Conservation (phyloP, 1,140 invertebrate genomes). For the Tetragnatha versicolor region DNA sequence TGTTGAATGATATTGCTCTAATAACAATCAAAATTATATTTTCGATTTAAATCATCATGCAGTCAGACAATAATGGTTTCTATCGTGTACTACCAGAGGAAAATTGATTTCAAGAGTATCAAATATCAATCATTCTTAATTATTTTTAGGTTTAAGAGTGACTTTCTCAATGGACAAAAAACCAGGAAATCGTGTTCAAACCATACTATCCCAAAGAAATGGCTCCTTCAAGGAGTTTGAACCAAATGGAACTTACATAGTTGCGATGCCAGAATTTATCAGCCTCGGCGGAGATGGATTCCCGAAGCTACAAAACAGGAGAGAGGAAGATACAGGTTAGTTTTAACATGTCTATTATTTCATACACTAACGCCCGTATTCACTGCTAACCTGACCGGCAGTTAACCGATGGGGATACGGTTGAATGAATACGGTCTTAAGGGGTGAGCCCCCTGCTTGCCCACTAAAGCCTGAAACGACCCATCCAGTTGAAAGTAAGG, state of each 20-base stretch:
- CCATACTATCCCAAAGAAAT: background rate
- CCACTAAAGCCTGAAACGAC: too few relatives aligned
- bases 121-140: background rate
- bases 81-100: background rate
- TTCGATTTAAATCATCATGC: background rate
- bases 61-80: background rate
- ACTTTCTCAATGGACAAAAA: background rate
- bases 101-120: background rate
- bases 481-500: too few relatives aligned
- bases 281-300: background rate
- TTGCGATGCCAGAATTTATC: slow-evolving; percentile 1
- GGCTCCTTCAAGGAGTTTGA: background rate
- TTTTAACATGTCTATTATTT: too few relatives aligned
- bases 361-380: too few relatives aligned
- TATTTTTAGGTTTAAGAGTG: background rate
- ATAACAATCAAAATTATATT: background rate
- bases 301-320: background rate
- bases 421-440: too few relatives aligned
- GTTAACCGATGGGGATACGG: too few relatives aligned
- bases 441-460: too few relatives aligned
- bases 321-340: background rate
- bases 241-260: background rate
- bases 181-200: slow-evolving; percentile 1
- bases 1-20: background rate
- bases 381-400: too few relatives aligned